These are phyloP conservation scores for Sclerodermus sp. DNA, from an alignment of 2,888 invertebrate genomes.

Conservation along the genomic window DNA sequence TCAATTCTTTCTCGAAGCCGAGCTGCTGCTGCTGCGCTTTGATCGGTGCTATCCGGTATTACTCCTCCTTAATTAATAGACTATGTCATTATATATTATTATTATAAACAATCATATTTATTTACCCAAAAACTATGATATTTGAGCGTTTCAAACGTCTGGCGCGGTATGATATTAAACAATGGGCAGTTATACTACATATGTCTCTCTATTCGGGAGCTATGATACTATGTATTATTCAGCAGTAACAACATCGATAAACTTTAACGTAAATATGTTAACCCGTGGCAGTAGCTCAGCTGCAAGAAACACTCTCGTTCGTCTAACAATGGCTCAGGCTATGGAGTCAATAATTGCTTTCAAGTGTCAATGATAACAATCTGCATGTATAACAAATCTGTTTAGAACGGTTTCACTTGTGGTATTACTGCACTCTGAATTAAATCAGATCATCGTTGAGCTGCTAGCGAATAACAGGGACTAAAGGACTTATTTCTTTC, in stretches of 20 bases:
- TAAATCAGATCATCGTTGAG: conserved; percentile 39
- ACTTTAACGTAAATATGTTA: not conserved
- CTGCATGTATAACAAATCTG: conserved; percentile 42
- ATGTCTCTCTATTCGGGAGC: not conserved
- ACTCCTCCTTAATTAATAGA: too few relatives aligned
- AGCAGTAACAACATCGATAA: conserved; percentile 10
- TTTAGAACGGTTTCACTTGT: conserved; percentile 42
- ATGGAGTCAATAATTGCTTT: conserved; percentile 42
- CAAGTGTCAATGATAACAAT: conserved; percentile 42
- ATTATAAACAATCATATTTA: too few relatives aligned
- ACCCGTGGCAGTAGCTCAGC: conserved; percentile 25
- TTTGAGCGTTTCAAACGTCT: too few relatives aligned
- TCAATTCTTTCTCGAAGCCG: too few relatives aligned
- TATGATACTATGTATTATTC: conserved; percentile 3
- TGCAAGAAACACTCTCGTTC: conserved; percentile 34
- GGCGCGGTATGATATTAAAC: too few relatives aligned
- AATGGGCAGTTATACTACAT: conserved; percentile 1
- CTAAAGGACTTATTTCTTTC: conserved; percentile 21
- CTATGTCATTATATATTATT: too few relatives aligned
- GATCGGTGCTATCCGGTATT: too few relatives aligned
- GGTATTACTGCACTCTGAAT: conserved; percentile 35
- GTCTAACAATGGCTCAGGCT: conserved; percentile 40
- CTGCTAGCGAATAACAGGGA: conserved; percentile 36
- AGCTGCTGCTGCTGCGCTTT: too few relatives aligned
- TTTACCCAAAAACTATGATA: too few relatives aligned